These are phyloP conservation scores for Mastomys natalensis DNA, from an alignment of 2,113 vertebrate species.

Conservation along the genomic window DNA sequence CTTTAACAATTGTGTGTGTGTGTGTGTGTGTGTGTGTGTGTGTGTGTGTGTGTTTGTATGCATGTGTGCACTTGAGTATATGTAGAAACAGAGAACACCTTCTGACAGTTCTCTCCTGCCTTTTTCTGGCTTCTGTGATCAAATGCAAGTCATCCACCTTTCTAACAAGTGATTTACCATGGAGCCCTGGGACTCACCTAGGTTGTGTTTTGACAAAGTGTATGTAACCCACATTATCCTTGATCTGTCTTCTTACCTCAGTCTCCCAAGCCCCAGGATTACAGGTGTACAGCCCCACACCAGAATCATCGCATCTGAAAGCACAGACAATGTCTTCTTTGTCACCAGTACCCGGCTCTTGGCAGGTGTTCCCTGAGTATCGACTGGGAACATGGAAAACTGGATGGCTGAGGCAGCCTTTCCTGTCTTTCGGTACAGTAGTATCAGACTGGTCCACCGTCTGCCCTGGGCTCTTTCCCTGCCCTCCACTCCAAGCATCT, in stretches of 20 bases:
- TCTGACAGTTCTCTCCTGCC: too few relatives aligned
- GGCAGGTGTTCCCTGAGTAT: neutral
- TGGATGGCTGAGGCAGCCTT: neutral
- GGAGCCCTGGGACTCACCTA: neutral
- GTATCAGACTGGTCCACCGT: neutral
- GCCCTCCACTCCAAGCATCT: neutral
- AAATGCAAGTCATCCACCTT: neutral
- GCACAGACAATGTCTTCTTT: neutral
- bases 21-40: too few relatives aligned
- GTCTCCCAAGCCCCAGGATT: neutral
- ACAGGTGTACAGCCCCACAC: neutral
- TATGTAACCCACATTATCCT: neutral
- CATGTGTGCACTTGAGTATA: neutral
- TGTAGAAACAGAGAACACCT: neutral
- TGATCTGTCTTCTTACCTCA: neutral
- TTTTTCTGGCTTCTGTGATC: neutral
- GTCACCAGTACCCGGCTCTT: neutral
- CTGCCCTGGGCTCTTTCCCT: neutral
- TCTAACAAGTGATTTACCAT: neutral
- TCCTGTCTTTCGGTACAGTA: neutral
- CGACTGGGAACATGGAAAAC: fast-evolving
- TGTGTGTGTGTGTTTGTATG: too few relatives aligned
- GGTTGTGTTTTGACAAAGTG: neutral
- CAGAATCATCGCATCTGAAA: neutral
- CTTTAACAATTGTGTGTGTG: neutral